Conservation (phyloP, 2,888 invertebrate genomes). For the Epinotia ramella region DNA sequence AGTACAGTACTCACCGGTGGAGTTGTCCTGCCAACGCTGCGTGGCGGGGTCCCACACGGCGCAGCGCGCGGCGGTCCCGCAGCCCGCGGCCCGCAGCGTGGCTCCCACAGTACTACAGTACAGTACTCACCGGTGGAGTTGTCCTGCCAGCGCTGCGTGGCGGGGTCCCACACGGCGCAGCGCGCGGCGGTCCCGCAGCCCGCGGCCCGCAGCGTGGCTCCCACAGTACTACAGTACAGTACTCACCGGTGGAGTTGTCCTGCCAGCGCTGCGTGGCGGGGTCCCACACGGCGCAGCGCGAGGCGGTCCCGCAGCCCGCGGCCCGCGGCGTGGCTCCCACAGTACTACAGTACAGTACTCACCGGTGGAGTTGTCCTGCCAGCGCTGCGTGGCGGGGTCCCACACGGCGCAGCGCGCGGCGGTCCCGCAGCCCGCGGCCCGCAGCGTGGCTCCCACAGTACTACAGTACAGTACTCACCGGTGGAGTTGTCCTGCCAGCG, state of each 20-base stretch:
- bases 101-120: too few species aligned
- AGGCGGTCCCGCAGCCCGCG: slow-evolving; percentile 89
- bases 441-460: too few species aligned
- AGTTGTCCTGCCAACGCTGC: slow-evolving; percentile 89
- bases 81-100: slow-evolving; percentile 93
- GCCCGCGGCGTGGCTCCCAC: too few species aligned
- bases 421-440: slow-evolving; percentile 91
- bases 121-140: slow-evolving; percentile 65
- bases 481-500: slow-evolving; percentile 88
- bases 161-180: slow-evolving; percentile 88
- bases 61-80: slow-evolving; percentile 88
- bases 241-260: slow-evolving; percentile 74
- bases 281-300: slow-evolving; percentile 85
- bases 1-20: slow-evolving; percentile 53
- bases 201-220: too few species aligned
- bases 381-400: slow-evolving; percentile 86
- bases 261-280: slow-evolving; percentile 88
- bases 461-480: slow-evolving; percentile 49
- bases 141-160: slow-evolving; percentile 88
- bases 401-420: slow-evolving; percentile 87
- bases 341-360: too few species aligned
- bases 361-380: slow-evolving; percentile 86
- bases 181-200: slow-evolving; percentile 89
- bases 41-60: slow-evolving; percentile 86
- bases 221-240: too few species aligned